Evolutionary conservation across 2,888 invertebrate species (phyloP), one percentile per base, ranked within the genome.

Genomic region (Synergus gifuensis): DNA sequence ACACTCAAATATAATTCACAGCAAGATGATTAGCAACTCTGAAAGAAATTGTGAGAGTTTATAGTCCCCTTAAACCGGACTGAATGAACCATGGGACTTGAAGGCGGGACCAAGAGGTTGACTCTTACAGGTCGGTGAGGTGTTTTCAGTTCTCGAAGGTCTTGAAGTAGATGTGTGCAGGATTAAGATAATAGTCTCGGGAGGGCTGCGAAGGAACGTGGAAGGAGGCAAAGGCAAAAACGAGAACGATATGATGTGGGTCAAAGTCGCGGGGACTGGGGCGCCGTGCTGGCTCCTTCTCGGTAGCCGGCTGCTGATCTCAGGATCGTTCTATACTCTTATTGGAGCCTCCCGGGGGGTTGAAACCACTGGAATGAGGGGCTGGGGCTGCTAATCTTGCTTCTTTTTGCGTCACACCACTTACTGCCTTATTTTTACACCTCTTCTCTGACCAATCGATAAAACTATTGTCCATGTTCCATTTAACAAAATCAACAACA

Each of bases 171-270:
- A 90, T 90, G 90, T 91, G 90, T 90, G 88, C 63, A 76, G 90
- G 90, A 91, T 91, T 91, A 91, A 91, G 91, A 91, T 91, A 90
- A 91, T 91, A 90, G 91, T 90, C 90, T 90, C 87, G 86, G 81
- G 88, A 88, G 89, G 87, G 85, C 81, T 82, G 83, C 84, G 88
- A 89, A 89, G 88, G 87, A 87, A 85, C 85, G 83, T 82, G 86
- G 87, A 89, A 86, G 86, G 85, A 84, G 83, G 83, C 84, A 84
- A 83, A 86, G 88, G 90, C 91, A 91, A 91, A 91, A 91, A 91
- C 89, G 89, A 91, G 88, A 73, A 73, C 86, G 90, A 90, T 90
- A 90, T 90, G 90, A 90, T 90, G 90, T 90, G 89, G 90, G 90
- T 90, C 90, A 90, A 90, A 90, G 90, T 90, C 90, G 89, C 88